Conservation (phyloP, 1,140 invertebrate genomes). For the Pentalonia nigronervosa region DNA sequence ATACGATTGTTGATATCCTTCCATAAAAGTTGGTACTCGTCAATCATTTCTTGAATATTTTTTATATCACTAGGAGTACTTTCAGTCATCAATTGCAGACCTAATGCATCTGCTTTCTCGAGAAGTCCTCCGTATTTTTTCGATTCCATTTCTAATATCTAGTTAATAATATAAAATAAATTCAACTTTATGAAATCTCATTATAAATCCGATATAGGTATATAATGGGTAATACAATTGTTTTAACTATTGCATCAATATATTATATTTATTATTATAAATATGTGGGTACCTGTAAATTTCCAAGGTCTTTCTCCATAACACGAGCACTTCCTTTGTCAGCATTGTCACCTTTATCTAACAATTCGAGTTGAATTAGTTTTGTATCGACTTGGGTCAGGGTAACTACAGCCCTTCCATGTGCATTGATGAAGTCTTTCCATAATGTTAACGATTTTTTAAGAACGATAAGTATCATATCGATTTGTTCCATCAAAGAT, state of each 20-base stretch:
- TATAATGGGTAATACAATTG: not conserved
- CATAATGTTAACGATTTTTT: constrained; percentile 60
- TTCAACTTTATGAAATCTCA: not conserved
- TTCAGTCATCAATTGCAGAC: constrained; percentile 69
- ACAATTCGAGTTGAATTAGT: constrained; percentile 74
- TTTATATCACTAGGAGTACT: constrained; percentile 67
- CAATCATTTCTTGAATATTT: constrained; percentile 71
- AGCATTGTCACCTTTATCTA: constrained; percentile 66
- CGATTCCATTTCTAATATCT: constrained; percentile 70
- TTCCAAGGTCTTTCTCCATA: constrained; percentile 58
- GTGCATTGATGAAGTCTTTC: constrained; percentile 74
- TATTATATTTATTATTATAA: not conserved
- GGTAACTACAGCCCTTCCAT: constrained; percentile 74
- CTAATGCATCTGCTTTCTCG: constrained; percentile 69
- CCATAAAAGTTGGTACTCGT: constrained; percentile 75
- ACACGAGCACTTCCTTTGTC: constrained; percentile 51
- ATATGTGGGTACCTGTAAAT: constrained; percentile 22
- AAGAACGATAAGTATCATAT: not conserved
- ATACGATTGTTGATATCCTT: constrained; percentile 70
- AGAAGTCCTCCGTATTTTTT: constrained; percentile 67
- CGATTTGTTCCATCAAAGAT: not conserved
- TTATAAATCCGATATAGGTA: too few species aligned
- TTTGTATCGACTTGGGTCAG: constrained; percentile 75
- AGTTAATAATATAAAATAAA: constrained; percentile 50
- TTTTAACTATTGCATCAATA: not conserved